Conservation (phyloP, 1,140 invertebrate species). For the Macrobrachium nipponense region DNA sequence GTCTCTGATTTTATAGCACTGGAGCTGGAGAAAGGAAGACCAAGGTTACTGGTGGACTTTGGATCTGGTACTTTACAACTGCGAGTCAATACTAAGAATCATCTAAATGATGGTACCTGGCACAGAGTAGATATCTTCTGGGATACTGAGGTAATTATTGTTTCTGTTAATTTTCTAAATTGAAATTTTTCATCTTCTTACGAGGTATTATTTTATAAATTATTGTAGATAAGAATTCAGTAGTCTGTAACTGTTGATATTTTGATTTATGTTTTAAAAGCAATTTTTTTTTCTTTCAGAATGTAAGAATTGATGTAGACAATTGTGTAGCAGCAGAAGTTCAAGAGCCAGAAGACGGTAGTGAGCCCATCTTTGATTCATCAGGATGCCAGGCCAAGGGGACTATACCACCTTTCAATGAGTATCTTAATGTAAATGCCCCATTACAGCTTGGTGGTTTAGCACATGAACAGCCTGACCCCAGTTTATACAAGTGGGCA, state of each 20-base stretch:
- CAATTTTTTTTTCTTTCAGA: constrained; percentile 68
- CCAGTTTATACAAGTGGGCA: constrained; percentile 86
- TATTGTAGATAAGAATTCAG: neutral
- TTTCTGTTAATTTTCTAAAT: neutral
- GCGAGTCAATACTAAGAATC: constrained; percentile 84
- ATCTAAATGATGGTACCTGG: constrained; percentile 94
- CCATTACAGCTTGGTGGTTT: constrained; percentile 93
- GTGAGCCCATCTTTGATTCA: constrained; percentile 85
- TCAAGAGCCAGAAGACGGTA: constrained; percentile 88
- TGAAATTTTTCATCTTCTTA: no score
- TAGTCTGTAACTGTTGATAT: neutral
- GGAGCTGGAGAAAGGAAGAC: constrained; percentile 90
- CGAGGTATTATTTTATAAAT: no score
- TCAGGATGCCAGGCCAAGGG: constrained; percentile 88
- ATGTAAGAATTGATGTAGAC: constrained; percentile 91
- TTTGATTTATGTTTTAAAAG: neutral
- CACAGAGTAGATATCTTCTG: constrained; percentile 95
- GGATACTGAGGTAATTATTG: constrained; percentile 81
- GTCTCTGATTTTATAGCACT: constrained; percentile 93
- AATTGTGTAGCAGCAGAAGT: constrained; percentile 89
- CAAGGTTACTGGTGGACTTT: constrained; percentile 91
- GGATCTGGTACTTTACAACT: constrained; percentile 93
- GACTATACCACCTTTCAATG: constrained; percentile 92
- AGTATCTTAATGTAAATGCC: constrained; percentile 96
- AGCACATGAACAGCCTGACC: constrained; percentile 83